Conservation (phyloP, 2,888 invertebrate genomes). For the Ormyrus labotus region DNA sequence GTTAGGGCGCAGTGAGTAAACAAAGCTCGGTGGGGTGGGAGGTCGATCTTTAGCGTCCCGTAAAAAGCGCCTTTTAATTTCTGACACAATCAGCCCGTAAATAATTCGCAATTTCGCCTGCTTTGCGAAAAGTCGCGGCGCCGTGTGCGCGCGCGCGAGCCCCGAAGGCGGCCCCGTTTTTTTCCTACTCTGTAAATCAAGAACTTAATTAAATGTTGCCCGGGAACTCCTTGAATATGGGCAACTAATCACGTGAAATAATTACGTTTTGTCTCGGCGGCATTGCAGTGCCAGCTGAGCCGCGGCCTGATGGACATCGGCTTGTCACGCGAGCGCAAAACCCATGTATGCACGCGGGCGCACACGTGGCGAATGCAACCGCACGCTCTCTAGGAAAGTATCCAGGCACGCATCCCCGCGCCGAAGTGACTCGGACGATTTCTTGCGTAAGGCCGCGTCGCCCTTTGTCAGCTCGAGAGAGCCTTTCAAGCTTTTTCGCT, state of each 20-base stretch:
- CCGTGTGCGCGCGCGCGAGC: no score
- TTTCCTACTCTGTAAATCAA: conserved; percentile 45
- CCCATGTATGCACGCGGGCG: neutral
- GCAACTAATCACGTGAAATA: conserved; percentile 73
- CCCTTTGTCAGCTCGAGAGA: no score
- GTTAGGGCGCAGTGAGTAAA: conserved; percentile 21
- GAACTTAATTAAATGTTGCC: conserved; percentile 52
- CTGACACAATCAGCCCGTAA: conserved; percentile 29
- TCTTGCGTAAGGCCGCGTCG: neutral
- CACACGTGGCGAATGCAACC: neutral
- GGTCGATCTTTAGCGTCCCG: neutral
- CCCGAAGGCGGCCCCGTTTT: conserved; percentile 24
- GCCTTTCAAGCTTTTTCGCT: no score
- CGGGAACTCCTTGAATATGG: conserved; percentile 47
- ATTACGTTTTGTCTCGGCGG: conserved; percentile 73
- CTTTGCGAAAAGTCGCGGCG: conserved; percentile 16
- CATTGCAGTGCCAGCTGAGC: conserved; percentile 45
- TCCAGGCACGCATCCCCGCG: conserved; percentile 4
- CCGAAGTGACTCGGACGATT: neutral
- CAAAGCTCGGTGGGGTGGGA: neutral
- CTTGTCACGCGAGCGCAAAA: conserved; percentile 68
- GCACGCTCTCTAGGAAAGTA: conserved; percentile 5
- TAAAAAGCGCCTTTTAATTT: conserved; percentile 44
- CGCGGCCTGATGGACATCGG: conserved; percentile 66
- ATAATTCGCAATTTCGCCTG: conserved; percentile 22